Evolutionary conservation across 2,797 vertebrate species (phyloP), one percentile per base, ranked within the genome.

Genomic region (Rallus crepitans): DNA sequence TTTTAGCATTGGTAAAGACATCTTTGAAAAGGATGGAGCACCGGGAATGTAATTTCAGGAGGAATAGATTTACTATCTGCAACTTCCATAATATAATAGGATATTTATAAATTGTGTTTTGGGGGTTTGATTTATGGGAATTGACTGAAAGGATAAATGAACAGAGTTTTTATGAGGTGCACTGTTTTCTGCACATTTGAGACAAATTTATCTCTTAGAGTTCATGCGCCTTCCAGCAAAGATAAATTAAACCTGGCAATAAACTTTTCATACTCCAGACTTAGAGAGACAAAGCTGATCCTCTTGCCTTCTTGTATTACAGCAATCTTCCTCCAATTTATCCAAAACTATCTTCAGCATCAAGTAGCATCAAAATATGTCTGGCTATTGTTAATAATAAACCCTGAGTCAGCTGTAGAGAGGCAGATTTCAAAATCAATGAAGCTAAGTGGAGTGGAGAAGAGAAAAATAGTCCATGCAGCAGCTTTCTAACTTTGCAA

Each of bases 201-300:
- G 56, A 89, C 35, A 78, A 90, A 95, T 94, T 94, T 90, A 79
- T 94, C 47, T 90, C 60, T 37, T 82, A 13, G 27, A 65, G 53
- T 50, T 69, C 23, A 10, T n/a, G 12, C 5, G 1, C 73, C 40
- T 94, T 55, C 23, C 59, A 72, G 81, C 30, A 35, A 83, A 63
- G 19, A 25, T 47, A 93, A 84, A 94, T 96, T 77, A 90, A 90
- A 89, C 9, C 13, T 16, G 15, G 47, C 93, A 95, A 96, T 92
- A 87, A 82, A 72, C 42, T 89, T 82, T 45, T 80, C 55, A 53
- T 42, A 31, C 18, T 47, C 8, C 13, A 25, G 33, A 81, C 4
- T 79, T 76, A 50, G 2, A 31, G 20, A 56, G 83, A 78, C 65
- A 60, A 45, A 77, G 30, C 6, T 57, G 40, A 70, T 78, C 35